Percentiles rank a stretch among this genome's conserved stretches.
Conservation (phyloP, 2,797 vertebrate species). For the Cichlasoma orientale region DNA sequence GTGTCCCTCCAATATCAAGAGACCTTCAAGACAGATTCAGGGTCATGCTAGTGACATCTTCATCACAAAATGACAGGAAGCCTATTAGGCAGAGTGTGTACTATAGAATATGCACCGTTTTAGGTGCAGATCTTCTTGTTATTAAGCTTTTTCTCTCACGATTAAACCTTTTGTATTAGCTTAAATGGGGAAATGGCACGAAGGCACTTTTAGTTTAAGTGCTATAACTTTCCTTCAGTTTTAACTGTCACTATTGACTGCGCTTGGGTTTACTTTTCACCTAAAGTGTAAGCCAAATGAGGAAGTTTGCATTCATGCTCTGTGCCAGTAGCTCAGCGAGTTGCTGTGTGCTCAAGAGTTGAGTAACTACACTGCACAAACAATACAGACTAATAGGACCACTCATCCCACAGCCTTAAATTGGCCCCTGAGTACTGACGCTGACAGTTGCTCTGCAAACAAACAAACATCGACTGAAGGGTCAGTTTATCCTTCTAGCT, state of each 20-base stretch:
- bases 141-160: neutral
- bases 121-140: neutral
- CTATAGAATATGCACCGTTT: neutral
- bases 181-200: constrained; percentile 12
- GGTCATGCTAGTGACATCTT: constrained; percentile 21
- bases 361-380: constrained; percentile 37
- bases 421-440: constrained; percentile 51
- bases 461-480: constrained; percentile 49
- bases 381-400: constrained; percentile 57
- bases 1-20: neutral
- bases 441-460: constrained; percentile 49
- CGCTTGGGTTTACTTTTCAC: neutral
- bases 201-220: constrained; percentile 3
- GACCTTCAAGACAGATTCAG: constrained; percentile 25
- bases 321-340: constrained; percentile 19
- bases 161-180: constrained; percentile 5
- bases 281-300: constrained; percentile 11
- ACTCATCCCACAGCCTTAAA: constrained; percentile 54
- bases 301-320: constrained; percentile 11
- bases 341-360: constrained; percentile 22
- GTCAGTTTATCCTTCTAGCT: constrained; percentile 42
- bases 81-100: neutral
- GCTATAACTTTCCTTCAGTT: neutral
- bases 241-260: neutral
- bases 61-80: constrained; percentile 9